These are phyloP conservation scores for Cliona cf. orientalis DNA, from an alignment of 37 sponge, comb jelly and placozoan species.

Conservation along the genomic window DNA sequence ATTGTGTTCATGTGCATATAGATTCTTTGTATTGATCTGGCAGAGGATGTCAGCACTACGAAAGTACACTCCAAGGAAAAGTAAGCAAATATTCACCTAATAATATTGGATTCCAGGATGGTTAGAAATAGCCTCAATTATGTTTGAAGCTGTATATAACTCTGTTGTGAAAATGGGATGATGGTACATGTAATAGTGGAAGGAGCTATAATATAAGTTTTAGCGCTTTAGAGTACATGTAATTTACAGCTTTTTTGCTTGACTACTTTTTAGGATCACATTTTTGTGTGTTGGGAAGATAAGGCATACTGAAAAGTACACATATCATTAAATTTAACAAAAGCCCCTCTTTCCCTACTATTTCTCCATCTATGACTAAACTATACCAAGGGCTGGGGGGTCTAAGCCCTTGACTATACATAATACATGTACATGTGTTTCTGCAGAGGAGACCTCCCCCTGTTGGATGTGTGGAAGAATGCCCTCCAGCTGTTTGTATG, in stretches of 20 bases:
- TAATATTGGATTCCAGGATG: too few relatives aligned
- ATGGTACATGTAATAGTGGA: too few relatives aligned
- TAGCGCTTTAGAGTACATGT: too few relatives aligned
- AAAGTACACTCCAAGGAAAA: constrained; percentile 57
- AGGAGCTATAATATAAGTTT: too few relatives aligned
- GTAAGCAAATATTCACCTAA: constrained; percentile 29
- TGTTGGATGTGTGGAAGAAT: constrained; percentile 73
- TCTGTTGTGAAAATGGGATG: too few relatives aligned
- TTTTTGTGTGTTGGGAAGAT: too few relatives aligned
- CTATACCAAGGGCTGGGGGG: not conserved
- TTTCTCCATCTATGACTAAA: too few relatives aligned
- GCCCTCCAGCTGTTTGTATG: constrained; percentile 72
- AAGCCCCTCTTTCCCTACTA: too few relatives aligned
- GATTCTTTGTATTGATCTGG: constrained; percentile 70
- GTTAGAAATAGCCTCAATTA: not conserved
- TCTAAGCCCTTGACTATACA: not conserved
- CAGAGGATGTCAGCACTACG: constrained; percentile 39
- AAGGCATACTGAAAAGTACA: too few relatives aligned
- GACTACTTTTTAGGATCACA: too few relatives aligned
- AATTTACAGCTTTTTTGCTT: too few relatives aligned
- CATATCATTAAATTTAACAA: too few relatives aligned
- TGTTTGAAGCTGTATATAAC: not conserved
- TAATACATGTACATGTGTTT: not conserved
- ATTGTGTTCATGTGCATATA: constrained; percentile 12
- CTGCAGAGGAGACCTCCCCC: constrained; percentile 37